Evolutionary conservation across 2,113 vertebrate genomes (phyloP).

Genomic region (Chascanopsetta lugubris): DNA sequence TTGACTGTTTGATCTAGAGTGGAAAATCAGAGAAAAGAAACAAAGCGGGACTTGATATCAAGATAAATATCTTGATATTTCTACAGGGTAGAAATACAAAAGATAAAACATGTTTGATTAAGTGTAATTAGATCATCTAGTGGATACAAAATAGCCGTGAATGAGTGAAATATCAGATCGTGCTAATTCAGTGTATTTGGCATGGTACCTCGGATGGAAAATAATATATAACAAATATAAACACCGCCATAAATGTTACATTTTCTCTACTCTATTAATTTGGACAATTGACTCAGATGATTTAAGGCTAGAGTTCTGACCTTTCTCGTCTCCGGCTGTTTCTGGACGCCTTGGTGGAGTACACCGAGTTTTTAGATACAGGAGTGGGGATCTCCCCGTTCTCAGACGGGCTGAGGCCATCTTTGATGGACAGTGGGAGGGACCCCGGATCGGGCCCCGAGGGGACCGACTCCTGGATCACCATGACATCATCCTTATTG

Average conservation of each 20-base stretch:
- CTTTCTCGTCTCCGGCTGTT: conserved; percentile 86
- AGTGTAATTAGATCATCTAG: no score
- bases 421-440: conserved; percentile 80
- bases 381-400: conserved; percentile 90
- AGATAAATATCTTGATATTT: not conserved
- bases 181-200: not conserved
- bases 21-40: conserved; percentile 8
- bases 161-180: not conserved
- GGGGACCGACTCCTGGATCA: conserved; percentile 88
- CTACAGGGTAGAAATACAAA: not conserved
- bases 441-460: conserved; percentile 73
- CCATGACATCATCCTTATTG: conserved; percentile 93
- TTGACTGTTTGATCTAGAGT: conserved; percentile 9
- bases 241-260: no score
- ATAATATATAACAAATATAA: no score
- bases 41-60: not conserved
- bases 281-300: no score
- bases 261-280: no score
- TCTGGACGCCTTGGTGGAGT: conserved; percentile 86
- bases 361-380: conserved; percentile 80
- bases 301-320: no score
- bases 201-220: no score
- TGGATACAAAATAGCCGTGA: not conserved
- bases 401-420: conserved; percentile 88
- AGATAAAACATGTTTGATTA: not conserved